A percentile compares a stretch with the other conserved stretches of the same genome.
Conservation (phyloP, 2,888 invertebrate genomes). For the Cantharis nigra region DNA sequence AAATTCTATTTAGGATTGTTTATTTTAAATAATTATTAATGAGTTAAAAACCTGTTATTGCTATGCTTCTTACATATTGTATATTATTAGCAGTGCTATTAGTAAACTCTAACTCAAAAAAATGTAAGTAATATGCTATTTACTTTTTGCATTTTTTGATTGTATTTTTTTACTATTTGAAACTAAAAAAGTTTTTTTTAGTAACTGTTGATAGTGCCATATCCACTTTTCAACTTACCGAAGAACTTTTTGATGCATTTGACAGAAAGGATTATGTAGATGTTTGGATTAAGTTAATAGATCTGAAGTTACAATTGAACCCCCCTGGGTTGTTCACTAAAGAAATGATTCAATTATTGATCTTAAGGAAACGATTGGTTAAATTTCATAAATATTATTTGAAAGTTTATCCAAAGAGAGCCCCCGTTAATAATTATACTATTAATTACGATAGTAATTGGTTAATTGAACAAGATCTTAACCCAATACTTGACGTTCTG, state of each 20-base stretch:
- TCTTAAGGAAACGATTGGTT: background rate
- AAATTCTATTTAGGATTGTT: background rate
- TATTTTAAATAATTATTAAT: background rate
- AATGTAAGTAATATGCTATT: no score
- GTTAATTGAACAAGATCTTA: background rate
- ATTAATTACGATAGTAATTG: background rate
- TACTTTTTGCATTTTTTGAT: no score
- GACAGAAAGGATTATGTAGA: background rate
- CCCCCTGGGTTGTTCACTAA: background rate
- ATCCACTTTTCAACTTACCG: background rate
- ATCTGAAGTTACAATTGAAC: conserved; percentile 2
- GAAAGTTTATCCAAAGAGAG: background rate
- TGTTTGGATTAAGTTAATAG: conserved; percentile 9
- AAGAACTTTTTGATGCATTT: background rate
- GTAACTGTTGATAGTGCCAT: background rate
- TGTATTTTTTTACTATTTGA: no score
- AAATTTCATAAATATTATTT: conserved; percentile 1
- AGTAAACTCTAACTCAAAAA: background rate
- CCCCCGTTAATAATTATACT: background rate
- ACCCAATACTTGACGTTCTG: background rate
- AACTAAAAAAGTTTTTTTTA: background rate
- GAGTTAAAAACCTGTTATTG: background rate
- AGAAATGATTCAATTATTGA: background rate
- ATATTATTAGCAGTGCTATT: background rate
- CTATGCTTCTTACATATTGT: background rate